phyloP scores from a whole-genome alignment of 2,113 vertebrate species.

The Oreochromis tanganicae region DNA sequence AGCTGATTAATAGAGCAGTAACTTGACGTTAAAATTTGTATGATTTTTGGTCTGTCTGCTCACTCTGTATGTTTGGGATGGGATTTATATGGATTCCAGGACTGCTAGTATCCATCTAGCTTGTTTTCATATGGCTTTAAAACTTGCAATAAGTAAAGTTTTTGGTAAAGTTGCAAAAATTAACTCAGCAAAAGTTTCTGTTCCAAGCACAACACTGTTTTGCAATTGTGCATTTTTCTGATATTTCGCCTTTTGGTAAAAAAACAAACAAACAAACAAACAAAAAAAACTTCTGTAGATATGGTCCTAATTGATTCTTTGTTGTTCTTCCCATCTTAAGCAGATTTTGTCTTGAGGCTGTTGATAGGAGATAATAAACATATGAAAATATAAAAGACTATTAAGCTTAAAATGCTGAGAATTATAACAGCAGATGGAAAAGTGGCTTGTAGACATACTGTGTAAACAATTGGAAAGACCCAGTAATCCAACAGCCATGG shows the following conservation, averaged over 20 bases:
- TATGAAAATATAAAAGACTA: constrained; percentile 42
- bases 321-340: constrained; percentile 38
- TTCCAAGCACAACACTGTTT: constrained; percentile 7
- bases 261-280: neutral
- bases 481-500: constrained; percentile 42
- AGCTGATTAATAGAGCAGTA: neutral
- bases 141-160: neutral
- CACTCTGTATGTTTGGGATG: neutral
- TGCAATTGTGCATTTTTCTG: neutral
- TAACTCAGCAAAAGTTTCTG: neutral
- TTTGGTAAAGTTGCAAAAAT: neutral
- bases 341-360: constrained; percentile 34
- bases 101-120: neutral
- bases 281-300: neutral
- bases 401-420: constrained; percentile 41
- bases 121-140: neutral
- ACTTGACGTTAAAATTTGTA: neutral
- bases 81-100: neutral
- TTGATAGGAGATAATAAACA: constrained; percentile 55
- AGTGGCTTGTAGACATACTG: constrained; percentile 35
- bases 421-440: constrained; percentile 17
- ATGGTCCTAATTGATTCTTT: constrained; percentile 39
- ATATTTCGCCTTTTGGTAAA: neutral
- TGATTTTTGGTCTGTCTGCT: neutral
- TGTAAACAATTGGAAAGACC: constrained; percentile 41